Evolutionary conservation across 2,888 invertebrate species (phyloP), one percentile per base, ranked within the genome.

Genomic region (Criorhina ranunculi): DNA sequence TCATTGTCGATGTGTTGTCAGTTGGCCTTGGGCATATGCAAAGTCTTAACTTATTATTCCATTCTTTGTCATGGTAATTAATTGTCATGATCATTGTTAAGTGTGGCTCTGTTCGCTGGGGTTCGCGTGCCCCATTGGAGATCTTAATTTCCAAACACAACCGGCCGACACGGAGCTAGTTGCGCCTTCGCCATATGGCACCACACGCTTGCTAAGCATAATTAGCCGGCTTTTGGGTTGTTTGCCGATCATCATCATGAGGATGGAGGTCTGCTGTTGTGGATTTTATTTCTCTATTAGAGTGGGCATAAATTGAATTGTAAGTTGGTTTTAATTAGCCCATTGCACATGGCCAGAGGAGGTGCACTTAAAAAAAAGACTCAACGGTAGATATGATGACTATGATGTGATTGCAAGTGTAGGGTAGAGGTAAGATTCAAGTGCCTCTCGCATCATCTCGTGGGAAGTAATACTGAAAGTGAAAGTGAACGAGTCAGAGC

Each of bases 11-110:
- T 70, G 24, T 29, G 24, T 29, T 31, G 12, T 31, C 7, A 51
- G 51, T 17, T 51, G 66, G 57, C 83, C 83, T 83, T 83, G 73
- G 40, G 33, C 62, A 57, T 78, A 78, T 73, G 69, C 29, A 51
- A 83, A 83, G 42, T 64, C 19, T 17, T 11, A 60, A 53, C 35
- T 35, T 53, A 33, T 51, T 60, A 55, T 53, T 72, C 49, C 49
- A 57, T 78, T 83, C 78, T 83, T 78, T 73, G 78, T 73, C 33
- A 59, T 78, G 83, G 62, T 57, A 78, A 78, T 83, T 83, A 83
- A 78, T 67, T 67, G 60, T 62, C 67, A 60, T 72, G 51, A 53
- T 60, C 44, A 49, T 55, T 82, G 35, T 66, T 60, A 35, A 42
- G 53, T 51, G 62, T 60, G 60, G 60, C 29, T 55, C 33, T 59